Percentiles rank a stretch among this genome's conserved stretches.
Evolutionary conservation across 1,140 invertebrate species (phyloP).

Genomic region (Liolophura sinensis): DNA sequence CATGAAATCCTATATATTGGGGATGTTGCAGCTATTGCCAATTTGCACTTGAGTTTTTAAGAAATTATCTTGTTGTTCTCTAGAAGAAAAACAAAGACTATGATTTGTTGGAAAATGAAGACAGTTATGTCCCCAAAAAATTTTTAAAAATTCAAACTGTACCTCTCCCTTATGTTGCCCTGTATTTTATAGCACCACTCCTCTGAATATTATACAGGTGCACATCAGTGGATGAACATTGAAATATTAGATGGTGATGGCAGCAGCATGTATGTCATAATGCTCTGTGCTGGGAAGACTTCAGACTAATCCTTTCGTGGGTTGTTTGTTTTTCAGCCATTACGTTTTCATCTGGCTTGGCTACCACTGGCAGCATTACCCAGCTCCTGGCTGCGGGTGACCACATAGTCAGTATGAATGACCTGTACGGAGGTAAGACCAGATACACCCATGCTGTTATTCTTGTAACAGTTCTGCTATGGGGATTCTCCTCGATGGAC

Average conservation of each 20-base stretch:
- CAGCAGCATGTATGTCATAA: too few species aligned
- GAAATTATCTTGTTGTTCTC: too few species aligned
- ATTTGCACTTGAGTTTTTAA: too few species aligned
- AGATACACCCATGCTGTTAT: background rate
- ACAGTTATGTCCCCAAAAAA: too few species aligned
- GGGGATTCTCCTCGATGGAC: background rate
- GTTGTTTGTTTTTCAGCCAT: constrained; percentile 33
- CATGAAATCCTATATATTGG: too few species aligned
- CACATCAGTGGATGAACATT: background rate
- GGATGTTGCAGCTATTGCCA: too few species aligned
- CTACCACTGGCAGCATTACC: constrained; percentile 76
- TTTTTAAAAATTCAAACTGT: too few species aligned
- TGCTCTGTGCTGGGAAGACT: background rate
- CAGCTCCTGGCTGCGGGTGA: constrained; percentile 82
- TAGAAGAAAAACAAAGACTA: too few species aligned
- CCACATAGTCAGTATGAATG: constrained; percentile 88
- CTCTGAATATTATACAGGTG: constrained; percentile 1
- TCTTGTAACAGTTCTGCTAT: background rate
- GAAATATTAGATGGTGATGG: background rate
- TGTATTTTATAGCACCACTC: too few species aligned
- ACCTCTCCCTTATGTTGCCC: too few species aligned
- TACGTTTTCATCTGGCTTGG: constrained; percentile 86
- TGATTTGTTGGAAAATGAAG: too few species aligned
- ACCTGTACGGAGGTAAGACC: constrained; percentile 83
- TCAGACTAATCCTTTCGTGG: background rate